Evolutionary conservation across 2,797 vertebrate species (phyloP).

Genomic region (Neoniphon sammara): DNA sequence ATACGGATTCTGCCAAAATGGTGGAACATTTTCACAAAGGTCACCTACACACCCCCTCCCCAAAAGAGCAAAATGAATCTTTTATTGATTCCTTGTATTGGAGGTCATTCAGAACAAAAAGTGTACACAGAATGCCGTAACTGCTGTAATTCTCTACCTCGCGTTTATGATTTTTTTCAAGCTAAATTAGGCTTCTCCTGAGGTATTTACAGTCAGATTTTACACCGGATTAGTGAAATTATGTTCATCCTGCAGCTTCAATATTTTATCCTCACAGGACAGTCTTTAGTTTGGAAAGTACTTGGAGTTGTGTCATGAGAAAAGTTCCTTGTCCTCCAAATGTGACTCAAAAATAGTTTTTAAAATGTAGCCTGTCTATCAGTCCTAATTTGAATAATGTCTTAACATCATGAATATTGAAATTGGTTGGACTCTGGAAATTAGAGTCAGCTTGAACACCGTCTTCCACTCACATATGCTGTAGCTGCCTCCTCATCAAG

Average conservation of each 20-base stretch:
- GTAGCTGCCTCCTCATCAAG: background rate
- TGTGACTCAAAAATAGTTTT: background rate
- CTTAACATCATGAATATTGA: background rate
- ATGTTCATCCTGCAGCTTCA: background rate
- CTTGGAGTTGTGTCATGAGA: too few relatives aligned
- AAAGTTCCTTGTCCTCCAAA: background rate
- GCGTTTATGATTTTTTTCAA: constrained; percentile 29
- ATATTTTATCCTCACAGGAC: background rate
- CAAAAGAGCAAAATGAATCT: constrained; percentile 77
- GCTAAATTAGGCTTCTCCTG: constrained; percentile 17
- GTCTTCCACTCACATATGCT: constrained; percentile 10
- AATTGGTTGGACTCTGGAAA: background rate
- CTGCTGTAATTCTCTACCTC: constrained; percentile 77
- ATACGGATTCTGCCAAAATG: constrained; percentile 95
- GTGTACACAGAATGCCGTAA: constrained; percentile 78
- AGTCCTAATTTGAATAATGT: background rate
- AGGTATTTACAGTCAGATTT: constrained; percentile 10
- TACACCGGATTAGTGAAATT: constrained; percentile 23
- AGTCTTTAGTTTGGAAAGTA: too few relatives aligned
- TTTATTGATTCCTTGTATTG: constrained; percentile 89
- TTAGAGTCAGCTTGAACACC: constrained; percentile 1
- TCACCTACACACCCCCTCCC: constrained; percentile 84
- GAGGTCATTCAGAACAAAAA: constrained; percentile 88
- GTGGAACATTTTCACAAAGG: constrained; percentile 98
- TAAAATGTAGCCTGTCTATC: background rate